A percentile compares a stretch with the other conserved stretches of the same genome.
These are phyloP conservation scores for Cardiocondyla obscurior DNA, from an alignment of 1,140 invertebrate genomes.

Conservation along the genomic window DNA sequence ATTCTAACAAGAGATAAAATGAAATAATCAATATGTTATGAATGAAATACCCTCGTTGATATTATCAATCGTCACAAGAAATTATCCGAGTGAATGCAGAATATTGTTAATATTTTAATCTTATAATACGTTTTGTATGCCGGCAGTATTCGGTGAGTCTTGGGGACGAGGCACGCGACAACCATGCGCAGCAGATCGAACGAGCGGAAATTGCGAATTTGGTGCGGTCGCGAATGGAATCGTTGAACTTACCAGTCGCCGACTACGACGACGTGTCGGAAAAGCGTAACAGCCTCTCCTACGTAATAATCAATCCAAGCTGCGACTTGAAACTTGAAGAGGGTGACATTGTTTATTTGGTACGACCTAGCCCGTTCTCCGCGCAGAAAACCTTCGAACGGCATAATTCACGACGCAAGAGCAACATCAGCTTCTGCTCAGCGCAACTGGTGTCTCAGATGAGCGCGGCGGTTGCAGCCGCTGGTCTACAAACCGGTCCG, in stretches of 20 bases:
- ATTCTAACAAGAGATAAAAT: not conserved
- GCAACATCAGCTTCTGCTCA: conserved; percentile 95
- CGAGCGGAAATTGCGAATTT: conserved; percentile 97
- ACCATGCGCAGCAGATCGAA: conserved; percentile 95
- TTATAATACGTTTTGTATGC: conserved; percentile 4
- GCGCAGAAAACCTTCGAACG: conserved; percentile 97
- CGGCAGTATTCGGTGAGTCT: conserved; percentile 91
- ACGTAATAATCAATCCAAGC: conserved; percentile 99
- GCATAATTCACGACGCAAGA: conserved; percentile 95
- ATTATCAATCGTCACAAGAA: conserved; percentile 3
- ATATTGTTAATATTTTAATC: not conserved
- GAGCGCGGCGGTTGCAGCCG: conserved; percentile 84
- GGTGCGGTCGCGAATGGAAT: conserved; percentile 96
- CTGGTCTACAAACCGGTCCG: conserved; percentile 82
- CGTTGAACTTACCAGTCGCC: conserved; percentile 93
- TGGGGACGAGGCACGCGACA: conserved; percentile 92
- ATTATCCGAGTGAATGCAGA: not conserved
- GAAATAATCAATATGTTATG: not conserved
- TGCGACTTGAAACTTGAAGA: conserved; percentile 98
- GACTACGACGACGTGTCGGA: conserved; percentile 97
- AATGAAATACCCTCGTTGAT: conserved; percentile 8
- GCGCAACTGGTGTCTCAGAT: conserved; percentile 87
- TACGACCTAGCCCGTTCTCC: conserved; percentile 95
- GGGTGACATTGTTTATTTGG: conserved; percentile 97
- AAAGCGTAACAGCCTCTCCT: conserved; percentile 96